Evolutionary conservation across 2,113 vertebrate species (phyloP), one percentile per base, ranked within the genome.

Genomic region (Pterophyllum scalare): DNA sequence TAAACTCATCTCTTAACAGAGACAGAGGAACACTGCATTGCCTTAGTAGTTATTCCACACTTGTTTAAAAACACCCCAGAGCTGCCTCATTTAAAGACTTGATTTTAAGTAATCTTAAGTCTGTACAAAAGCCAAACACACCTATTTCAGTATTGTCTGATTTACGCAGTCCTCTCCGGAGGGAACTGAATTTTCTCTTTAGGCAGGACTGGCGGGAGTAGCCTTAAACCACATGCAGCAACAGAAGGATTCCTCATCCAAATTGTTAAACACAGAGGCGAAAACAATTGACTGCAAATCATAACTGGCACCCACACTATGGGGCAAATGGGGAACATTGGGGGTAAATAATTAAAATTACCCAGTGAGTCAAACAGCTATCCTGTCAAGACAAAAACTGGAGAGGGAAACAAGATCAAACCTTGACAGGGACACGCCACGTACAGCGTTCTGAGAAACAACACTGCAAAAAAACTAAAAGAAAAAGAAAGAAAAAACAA

Each of bases 41-140:
- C 82, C 90, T 92, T 92, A 87, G 90, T 89, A 91, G 91, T 92
- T 86, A 81, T 86, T 90, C 82, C 88, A 92, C 86, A 79, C 81
- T 79, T 87, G 81, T 89, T 89, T 85, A 89, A 90, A 92, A 93
- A 93, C 77, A 92, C 85, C 77, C 91, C 84, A 77, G 81, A 95
- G 93, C 92, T 94, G 94, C 94, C 93, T 94, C 82, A 82, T 91
- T 92, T 90, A 92, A 90, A 92, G 91, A 91, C 84, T 79, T 75
- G 60, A 77, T 88, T 91, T 87, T 64, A 60, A 87, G 83, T 88
- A 80, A 81, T 92, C 82, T 89, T 89, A 87, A 83, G 86, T 91
- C 94, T 94, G 94, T 92, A 94, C 93, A 93, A 93, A 93, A 82
- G 89, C 86, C 91, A 87, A 92, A 91, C 81, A 85, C 80, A 77